Conservation (phyloP, 2,888 invertebrate genomes). For the Hemistola chrysoprasaria region DNA sequence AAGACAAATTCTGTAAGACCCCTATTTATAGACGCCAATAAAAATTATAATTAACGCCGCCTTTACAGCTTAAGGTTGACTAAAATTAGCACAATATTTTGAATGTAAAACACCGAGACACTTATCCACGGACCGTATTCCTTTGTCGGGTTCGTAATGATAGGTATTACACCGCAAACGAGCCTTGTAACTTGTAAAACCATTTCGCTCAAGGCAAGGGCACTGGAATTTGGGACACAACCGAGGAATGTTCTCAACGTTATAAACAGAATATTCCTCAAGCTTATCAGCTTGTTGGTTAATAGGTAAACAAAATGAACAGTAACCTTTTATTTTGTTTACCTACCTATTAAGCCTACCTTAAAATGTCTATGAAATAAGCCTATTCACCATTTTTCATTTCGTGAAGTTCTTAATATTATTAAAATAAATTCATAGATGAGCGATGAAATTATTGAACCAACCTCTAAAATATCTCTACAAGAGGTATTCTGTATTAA, state of each 20-base stretch:
- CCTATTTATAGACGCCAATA: background rate
- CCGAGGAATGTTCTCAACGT: slow-evolving; percentile 36
- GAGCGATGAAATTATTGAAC: no score
- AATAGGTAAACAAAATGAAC: no score
- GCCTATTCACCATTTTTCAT: no score
- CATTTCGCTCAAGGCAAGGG: slow-evolving; percentile 33
- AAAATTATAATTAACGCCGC: background rate
- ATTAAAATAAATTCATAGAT: no score
- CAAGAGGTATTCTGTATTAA: no score
- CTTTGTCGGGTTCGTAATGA: slow-evolving; percentile 24
- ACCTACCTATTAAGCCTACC: background rate
- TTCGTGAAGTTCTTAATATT: no score
- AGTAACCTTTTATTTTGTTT: slow-evolving; percentile 1
- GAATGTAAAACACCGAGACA: slow-evolving; percentile 19
- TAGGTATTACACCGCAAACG: slow-evolving; percentile 36
- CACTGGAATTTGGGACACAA: slow-evolving; percentile 33
- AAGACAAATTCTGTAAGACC: background rate
- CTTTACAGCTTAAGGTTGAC: slow-evolving; percentile 5
- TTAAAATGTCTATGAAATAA: background rate
- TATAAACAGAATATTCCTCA: slow-evolving; percentile 27
- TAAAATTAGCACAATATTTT: slow-evolving; percentile 16
- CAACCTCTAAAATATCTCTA: no score
- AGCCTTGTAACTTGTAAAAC: slow-evolving; percentile 30
- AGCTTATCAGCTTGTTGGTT: no score
- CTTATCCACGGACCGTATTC: slow-evolving; percentile 23